These are phyloP conservation scores for Agapetus fuscipes DNA, from an alignment of 2,888 invertebrate species.

Conservation along the genomic window DNA sequence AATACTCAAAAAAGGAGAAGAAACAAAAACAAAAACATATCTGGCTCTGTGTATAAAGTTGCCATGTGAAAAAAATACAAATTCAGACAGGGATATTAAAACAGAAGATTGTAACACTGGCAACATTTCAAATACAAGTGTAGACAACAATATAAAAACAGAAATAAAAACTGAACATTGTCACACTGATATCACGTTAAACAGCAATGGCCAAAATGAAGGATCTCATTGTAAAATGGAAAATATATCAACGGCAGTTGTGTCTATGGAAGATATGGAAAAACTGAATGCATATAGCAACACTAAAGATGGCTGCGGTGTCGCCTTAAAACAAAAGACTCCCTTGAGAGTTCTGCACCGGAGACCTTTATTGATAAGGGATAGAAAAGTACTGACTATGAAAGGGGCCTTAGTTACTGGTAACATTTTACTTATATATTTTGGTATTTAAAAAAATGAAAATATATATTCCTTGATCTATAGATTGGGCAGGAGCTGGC, in stretches of 20 bases:
- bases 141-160: neutral
- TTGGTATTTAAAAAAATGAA: too few species aligned
- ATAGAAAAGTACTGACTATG: conserved; percentile 55
- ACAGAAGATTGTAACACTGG: neutral
- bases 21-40: conserved; percentile 80
- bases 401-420: conserved; percentile 46
- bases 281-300: conserved; percentile 34
- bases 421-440: conserved; percentile 20
- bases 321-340: conserved; percentile 66
- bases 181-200: neutral
- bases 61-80: conserved; percentile 22
- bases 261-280: conserved; percentile 36
- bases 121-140: neutral
- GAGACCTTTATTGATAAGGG: conserved; percentile 62
- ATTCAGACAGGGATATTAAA: conserved; percentile 23
- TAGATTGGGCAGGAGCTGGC: too few species aligned
- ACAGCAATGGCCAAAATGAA: neutral
- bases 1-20: conserved; percentile 76
- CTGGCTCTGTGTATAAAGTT: conserved; percentile 63
- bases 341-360: conserved; percentile 86
- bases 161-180: neutral
- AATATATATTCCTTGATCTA: too few species aligned
- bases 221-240: neutral
- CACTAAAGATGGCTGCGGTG: conserved; percentile 16
- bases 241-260: neutral